These are phyloP conservation scores for Spodoptera frugiperda DNA, from an alignment of 1,140 invertebrate species.

Conservation along the genomic window DNA sequence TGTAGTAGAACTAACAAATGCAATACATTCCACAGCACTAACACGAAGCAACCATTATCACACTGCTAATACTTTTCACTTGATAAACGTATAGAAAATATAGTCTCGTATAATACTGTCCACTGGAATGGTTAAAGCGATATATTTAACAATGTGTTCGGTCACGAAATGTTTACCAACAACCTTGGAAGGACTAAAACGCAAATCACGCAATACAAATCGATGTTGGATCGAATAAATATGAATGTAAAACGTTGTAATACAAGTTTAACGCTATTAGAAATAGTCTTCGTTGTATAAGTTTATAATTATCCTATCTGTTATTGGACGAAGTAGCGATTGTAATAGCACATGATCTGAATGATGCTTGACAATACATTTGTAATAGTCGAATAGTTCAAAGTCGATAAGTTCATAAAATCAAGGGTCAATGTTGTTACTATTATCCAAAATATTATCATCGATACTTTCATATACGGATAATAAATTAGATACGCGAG, in stretches of 20 bases:
- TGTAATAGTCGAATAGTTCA: too few species aligned
- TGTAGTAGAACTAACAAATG: conserved; percentile 59
- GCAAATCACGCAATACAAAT: conserved; percentile 29
- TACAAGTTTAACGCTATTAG: not conserved
- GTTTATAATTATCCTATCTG: too few species aligned
- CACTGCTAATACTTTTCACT: conserved; percentile 41
- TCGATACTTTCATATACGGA: too few species aligned
- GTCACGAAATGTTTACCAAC: conserved; percentile 36
- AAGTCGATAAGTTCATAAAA: too few species aligned
- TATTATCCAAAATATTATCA: too few species aligned
- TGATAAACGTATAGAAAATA: conserved; percentile 49
- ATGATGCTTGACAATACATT: too few species aligned
- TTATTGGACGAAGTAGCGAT: too few species aligned
- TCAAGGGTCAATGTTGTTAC: too few species aligned
- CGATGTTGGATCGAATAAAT: not conserved
- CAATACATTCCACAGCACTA: conserved; percentile 71
- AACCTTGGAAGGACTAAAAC: conserved; percentile 52
- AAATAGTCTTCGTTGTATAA: too few species aligned
- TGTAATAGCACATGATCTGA: too few species aligned
- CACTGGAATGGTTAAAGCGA: conserved; percentile 45
- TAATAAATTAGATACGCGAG: too few species aligned
- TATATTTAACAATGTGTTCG: conserved; percentile 21
- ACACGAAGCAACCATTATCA: conserved; percentile 33
- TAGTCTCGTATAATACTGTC: conserved; percentile 50
- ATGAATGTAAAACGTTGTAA: conserved; percentile 2